A percentile compares a stretch with the other conserved stretches of the same genome.
These are phyloP conservation scores for Meriones unguiculatus DNA, from an alignment of 2,113 vertebrate genomes.

Conservation along the genomic window DNA sequence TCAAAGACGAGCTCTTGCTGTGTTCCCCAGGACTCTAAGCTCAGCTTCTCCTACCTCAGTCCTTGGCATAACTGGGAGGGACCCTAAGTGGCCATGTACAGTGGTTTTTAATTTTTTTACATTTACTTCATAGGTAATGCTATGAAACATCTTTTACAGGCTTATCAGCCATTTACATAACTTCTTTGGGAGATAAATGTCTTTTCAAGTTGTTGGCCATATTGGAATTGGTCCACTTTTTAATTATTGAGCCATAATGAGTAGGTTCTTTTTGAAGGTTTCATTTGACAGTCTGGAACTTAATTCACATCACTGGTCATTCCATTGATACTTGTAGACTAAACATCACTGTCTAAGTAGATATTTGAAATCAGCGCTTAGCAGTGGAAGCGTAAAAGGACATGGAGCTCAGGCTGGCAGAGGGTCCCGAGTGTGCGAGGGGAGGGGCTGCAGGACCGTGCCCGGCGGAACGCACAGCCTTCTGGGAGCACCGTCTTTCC, in stretches of 20 bases:
- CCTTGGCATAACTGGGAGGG: not conserved
- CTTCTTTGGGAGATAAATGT: conserved; percentile 4
- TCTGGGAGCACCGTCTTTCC: not conserved
- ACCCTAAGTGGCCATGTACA: not conserved
- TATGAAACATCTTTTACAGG: not conserved
- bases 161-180: not conserved
- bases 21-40: not conserved
- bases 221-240: conserved; percentile 32
- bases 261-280: conserved; percentile 37
- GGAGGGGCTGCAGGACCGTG: not conserved
- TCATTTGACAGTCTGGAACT: conserved; percentile 53
- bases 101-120: not conserved
- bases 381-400: conserved; percentile 18
- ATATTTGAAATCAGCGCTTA: not conserved
- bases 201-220: conserved; percentile 32
- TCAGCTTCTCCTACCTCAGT: not conserved
- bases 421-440: not conserved
- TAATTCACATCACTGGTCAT: conserved; percentile 14
- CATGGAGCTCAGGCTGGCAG: not conserved
- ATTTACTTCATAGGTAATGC: not conserved
- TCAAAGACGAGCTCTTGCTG: not conserved
- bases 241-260: conserved; percentile 19
- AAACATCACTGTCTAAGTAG: conserved; percentile 30
- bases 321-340: not conserved
- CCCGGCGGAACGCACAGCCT: not conserved